Evolutionary conservation across 2,113 vertebrate species (phyloP).

Genomic region (Dromiciops gliroides): DNA sequence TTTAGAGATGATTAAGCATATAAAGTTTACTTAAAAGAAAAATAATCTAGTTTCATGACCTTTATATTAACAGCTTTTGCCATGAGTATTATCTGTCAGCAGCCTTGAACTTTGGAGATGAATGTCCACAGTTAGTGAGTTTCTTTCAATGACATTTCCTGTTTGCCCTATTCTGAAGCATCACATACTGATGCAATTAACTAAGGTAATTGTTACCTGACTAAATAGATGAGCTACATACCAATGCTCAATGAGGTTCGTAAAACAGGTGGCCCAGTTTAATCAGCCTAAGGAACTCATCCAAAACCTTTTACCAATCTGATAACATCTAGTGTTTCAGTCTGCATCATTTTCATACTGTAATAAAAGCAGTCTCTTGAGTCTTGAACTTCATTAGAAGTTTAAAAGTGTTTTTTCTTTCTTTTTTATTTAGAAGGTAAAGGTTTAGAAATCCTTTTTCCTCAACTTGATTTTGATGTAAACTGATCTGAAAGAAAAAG

Average conservation of each 20-base stretch:
- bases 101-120: constrained; percentile 22
- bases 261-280: constrained; percentile 55
- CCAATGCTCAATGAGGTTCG: constrained; percentile 49
- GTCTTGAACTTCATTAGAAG: constrained; percentile 49
- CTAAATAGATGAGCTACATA: constrained; percentile 53
- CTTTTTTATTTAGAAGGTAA: constrained; percentile 28
- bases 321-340: constrained; percentile 3
- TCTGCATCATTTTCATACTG: constrained; percentile 50
- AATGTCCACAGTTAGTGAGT: constrained; percentile 16
- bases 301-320: constrained; percentile 58
- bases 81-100: neutral
- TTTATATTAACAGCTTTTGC: neutral
- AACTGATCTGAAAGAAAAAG: constrained; percentile 21
- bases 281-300: constrained; percentile 67
- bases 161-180: constrained; percentile 17
- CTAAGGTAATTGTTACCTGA: constrained; percentile 50
- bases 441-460: constrained; percentile 1
- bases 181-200: constrained; percentile 38
- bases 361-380: constrained; percentile 50
- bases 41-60: neutral
- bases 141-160: neutral
- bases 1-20: neutral
- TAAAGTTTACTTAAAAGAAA: neutral
- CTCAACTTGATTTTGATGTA: neutral
- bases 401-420: neutral